Evolutionary conservation across 2,113 vertebrate species (phyloP).

Genomic region (Pelecanus crispus): DNA sequence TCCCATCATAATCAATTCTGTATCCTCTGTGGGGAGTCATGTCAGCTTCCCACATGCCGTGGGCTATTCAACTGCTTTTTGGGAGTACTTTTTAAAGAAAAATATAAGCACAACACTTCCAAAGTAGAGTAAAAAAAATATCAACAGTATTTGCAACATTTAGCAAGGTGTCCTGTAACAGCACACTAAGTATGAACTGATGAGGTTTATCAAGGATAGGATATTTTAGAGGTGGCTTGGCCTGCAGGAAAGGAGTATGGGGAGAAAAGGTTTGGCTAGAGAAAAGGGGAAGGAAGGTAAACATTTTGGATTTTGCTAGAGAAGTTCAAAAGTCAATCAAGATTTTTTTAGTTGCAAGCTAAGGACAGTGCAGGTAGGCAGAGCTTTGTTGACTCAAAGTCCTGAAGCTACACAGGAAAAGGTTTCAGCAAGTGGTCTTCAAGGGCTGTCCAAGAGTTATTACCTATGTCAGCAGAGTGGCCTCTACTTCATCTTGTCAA

Average conservation of each 20-base stretch:
- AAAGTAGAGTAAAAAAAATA: background rate
- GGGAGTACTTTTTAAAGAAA: background rate
- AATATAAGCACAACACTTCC: background rate
- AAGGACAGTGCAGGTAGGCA: background rate
- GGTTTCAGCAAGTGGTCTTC: background rate
- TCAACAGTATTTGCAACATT: background rate
- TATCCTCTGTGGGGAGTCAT: background rate
- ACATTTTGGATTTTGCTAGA: background rate
- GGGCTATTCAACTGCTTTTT: background rate
- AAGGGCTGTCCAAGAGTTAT: background rate
- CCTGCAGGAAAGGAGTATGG: background rate
- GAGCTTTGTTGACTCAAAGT: background rate
- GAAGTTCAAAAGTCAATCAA: background rate
- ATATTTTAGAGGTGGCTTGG: background rate
- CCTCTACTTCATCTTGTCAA: background rate
- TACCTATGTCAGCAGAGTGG: background rate
- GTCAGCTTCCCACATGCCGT: background rate
- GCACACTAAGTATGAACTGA: background rate
- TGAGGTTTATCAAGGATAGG: background rate
- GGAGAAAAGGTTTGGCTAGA: background rate
- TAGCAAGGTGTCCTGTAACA: background rate
- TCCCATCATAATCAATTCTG: background rate
- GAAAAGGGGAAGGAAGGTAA: background rate
- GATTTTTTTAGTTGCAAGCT: background rate
- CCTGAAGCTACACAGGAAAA: background rate